Conservation (phyloP, 2,888 invertebrate genomes). For the Mimachlamys varia region DNA sequence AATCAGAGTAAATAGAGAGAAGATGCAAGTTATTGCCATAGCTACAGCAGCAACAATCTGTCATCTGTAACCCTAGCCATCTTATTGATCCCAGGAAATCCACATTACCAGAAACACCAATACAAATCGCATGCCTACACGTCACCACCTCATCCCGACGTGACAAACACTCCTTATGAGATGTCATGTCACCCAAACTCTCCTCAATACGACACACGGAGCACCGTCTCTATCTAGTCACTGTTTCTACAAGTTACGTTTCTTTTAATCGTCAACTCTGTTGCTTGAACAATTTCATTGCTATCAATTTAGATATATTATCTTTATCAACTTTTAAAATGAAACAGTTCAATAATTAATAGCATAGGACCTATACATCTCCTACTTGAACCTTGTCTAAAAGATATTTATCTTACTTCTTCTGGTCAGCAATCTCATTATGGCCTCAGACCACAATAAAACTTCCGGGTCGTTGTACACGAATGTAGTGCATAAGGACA, state of each 20-base stretch:
- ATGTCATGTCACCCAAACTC: neutral
- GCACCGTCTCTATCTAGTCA: neutral
- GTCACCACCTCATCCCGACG: neutral
- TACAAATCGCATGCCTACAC: constrained; percentile 28
- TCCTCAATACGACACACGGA: neutral
- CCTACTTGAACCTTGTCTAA: no score
- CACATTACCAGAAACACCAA: constrained; percentile 28
- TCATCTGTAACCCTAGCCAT: constrained; percentile 10
- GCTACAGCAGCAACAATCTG: constrained; percentile 15
- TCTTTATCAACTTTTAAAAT: no score
- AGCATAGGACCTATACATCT: no score
- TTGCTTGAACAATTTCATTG: neutral
- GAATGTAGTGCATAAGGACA: no score
- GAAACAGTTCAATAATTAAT: no score
- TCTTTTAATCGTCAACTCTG: neutral
- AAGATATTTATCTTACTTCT: no score
- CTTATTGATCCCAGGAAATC: constrained; percentile 1
- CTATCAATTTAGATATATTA: no score
- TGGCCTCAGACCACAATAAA: no score
- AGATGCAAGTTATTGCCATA: constrained; percentile 31
- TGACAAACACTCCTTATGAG: constrained; percentile 1
- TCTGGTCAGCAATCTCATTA: no score
- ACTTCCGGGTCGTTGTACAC: no score
- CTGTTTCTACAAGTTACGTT: neutral
- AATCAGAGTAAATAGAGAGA: constrained; percentile 36